phyloP scores from a whole-genome alignment of 2,113 vertebrate species.

The Sander lucioperca region DNA sequence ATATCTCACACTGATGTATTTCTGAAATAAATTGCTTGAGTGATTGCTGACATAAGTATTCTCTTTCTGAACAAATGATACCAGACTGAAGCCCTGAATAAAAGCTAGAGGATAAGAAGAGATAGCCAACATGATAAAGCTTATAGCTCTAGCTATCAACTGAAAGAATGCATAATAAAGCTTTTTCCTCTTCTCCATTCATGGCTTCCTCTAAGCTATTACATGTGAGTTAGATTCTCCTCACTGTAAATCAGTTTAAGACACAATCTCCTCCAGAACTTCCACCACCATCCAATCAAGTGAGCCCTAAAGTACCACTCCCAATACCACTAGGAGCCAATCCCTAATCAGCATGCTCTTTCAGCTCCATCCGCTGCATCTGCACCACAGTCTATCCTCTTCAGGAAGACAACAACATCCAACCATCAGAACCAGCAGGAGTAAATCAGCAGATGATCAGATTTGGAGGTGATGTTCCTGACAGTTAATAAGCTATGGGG shows the following conservation, averaged over 20 bases:
- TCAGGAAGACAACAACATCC: background rate
- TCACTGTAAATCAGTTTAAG: background rate
- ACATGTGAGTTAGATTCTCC: background rate
- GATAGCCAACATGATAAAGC: background rate
- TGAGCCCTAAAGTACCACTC: background rate
- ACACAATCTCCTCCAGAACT: background rate
- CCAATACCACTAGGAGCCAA: background rate
- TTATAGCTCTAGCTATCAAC: background rate
- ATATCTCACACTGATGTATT: background rate
- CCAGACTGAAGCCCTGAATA: background rate
- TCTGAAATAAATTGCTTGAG: background rate
- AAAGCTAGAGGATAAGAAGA: background rate
- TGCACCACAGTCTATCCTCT: background rate
- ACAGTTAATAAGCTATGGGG: background rate
- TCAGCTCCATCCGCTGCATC: slow-evolving; percentile 1
- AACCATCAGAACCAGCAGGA: background rate
- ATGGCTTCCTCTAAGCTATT: background rate
- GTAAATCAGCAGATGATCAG: background rate
- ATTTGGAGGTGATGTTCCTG: background rate
- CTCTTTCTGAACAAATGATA: background rate
- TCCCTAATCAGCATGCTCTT: background rate
- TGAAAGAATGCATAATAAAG: background rate
- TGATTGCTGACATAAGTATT: background rate
- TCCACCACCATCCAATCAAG: background rate
- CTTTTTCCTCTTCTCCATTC: background rate